These are phyloP conservation scores for Hypotaenidia okinawae DNA, from an alignment of 2,797 vertebrate species.

Conservation along the genomic window DNA sequence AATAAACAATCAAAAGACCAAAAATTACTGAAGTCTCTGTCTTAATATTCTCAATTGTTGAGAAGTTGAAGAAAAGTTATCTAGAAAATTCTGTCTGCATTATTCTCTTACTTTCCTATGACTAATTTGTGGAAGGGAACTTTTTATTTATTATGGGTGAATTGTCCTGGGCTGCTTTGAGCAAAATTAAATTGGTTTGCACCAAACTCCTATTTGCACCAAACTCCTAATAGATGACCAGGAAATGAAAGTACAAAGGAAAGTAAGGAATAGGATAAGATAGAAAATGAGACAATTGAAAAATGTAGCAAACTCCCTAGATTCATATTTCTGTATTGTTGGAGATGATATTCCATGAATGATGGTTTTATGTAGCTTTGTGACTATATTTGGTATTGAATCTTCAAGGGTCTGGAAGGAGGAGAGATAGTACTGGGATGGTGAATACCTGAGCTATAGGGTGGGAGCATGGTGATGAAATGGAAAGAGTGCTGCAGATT, in stretches of 20 bases:
- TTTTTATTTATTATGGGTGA: not conserved
- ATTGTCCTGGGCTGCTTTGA: not conserved
- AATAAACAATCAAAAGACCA: not conserved
- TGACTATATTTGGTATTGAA: not conserved
- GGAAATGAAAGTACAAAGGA: not conserved
- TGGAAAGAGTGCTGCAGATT: not conserved
- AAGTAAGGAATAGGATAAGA: not conserved
- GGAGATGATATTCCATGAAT: not conserved
- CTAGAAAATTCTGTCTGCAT: not conserved
- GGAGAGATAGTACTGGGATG: not conserved
- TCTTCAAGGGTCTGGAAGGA: not conserved
- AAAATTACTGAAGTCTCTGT: not conserved
- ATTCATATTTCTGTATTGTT: not conserved
- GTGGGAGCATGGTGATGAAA: not conserved
- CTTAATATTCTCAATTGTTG: not conserved
- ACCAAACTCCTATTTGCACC: not conserved
- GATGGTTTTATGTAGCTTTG: not conserved
- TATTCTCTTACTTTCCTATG: not conserved
- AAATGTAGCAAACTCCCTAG: not conserved
- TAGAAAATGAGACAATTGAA: not conserved
- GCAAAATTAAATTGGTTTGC: not conserved
- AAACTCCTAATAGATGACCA: not conserved
- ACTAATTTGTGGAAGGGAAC: not conserved
- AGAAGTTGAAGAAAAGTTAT: not conserved
- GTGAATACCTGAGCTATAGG: not conserved